Conservation (phyloP, 2,113 vertebrate genomes). For the Pavo muticus region DNA sequence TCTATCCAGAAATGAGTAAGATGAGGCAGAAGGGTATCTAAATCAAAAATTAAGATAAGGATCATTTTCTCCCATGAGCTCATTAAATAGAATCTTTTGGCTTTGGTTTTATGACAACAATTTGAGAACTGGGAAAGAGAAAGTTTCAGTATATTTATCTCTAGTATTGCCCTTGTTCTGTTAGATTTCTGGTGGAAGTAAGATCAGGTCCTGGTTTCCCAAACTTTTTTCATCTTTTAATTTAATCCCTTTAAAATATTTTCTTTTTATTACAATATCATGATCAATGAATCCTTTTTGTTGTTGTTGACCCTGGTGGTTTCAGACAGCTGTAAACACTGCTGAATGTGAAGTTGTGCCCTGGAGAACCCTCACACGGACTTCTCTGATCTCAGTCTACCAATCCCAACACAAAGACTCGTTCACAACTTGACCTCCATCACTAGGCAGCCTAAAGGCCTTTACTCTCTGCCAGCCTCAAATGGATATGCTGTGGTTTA, state of each 20-base stretch:
- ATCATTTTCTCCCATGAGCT: slow-evolving; percentile 50
- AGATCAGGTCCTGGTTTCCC: neutral
- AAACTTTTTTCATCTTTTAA: neutral
- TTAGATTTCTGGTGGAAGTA: neutral
- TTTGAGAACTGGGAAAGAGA: neutral
- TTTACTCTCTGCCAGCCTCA: neutral
- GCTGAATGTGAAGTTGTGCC: neutral
- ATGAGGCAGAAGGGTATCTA: neutral
- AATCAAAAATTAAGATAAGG: slow-evolving; percentile 34
- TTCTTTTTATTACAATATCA: neutral
- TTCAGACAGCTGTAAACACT: neutral
- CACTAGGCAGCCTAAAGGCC: neutral
- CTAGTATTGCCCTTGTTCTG: neutral
- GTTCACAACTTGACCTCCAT: accelerated
- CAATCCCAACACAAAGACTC: neutral
- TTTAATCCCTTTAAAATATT: neutral
- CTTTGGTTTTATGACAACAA: neutral
- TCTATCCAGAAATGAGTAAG: slow-evolving; percentile 16
- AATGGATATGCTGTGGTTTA: neutral
- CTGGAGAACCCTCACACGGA: neutral
- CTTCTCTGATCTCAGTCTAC: neutral
- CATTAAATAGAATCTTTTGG: slow-evolving; percentile 29
- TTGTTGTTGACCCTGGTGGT: neutral
- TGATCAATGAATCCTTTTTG: accelerated
- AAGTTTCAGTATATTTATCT: neutral